Percentiles rank a stretch among this genome's conserved stretches.
Evolutionary conservation across 1,140 invertebrate species (phyloP).

Genomic region (Gonioctena quinquepunctata): DNA sequence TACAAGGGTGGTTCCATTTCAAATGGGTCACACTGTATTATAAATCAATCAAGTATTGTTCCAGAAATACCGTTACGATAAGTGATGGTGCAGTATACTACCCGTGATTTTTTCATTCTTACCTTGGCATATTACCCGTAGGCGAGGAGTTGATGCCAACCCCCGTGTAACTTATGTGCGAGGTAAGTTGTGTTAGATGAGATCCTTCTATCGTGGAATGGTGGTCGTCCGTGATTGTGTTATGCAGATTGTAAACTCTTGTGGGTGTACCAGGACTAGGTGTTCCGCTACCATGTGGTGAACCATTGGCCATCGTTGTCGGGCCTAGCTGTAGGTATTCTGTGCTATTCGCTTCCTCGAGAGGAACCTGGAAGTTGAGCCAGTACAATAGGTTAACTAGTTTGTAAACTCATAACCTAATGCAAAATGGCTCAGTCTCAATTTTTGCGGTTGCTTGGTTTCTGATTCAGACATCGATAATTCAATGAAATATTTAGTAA

Average conservation of each 20-base stretch:
- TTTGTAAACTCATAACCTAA: background rate
- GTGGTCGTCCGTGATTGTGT: slow-evolving; percentile 14
- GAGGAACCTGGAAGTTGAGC: slow-evolving; percentile 28
- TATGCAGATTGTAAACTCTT: slow-evolving; percentile 26
- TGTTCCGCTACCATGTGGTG: slow-evolving; percentile 42
- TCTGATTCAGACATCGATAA: too few relatives aligned
- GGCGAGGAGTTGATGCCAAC: slow-evolving; percentile 26
- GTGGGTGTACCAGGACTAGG: slow-evolving; percentile 45
- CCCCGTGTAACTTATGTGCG: slow-evolving; percentile 51
- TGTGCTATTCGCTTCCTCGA: slow-evolving; percentile 33
- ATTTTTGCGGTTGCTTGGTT: too few relatives aligned
- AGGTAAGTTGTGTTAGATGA: slow-evolving; percentile 51
- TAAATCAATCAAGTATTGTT: too few relatives aligned
- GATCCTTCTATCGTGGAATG: slow-evolving; percentile 33
- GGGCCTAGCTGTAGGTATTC: slow-evolving; percentile 45
- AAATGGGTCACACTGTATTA: too few relatives aligned
- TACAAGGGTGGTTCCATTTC: too few relatives aligned
- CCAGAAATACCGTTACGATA: too few relatives aligned
- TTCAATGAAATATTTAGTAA: too few relatives aligned
- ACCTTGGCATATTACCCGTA: slow-evolving; percentile 35
- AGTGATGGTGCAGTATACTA: too few relatives aligned
- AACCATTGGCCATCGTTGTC: slow-evolving; percentile 39
- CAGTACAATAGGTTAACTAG: background rate
- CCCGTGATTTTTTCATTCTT: too few relatives aligned
- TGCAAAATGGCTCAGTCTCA: too few relatives aligned